Base-by-base conservation (phyloP, 2,113 vertebrate species). In the Paracanthobrama guichenoti region DNA sequence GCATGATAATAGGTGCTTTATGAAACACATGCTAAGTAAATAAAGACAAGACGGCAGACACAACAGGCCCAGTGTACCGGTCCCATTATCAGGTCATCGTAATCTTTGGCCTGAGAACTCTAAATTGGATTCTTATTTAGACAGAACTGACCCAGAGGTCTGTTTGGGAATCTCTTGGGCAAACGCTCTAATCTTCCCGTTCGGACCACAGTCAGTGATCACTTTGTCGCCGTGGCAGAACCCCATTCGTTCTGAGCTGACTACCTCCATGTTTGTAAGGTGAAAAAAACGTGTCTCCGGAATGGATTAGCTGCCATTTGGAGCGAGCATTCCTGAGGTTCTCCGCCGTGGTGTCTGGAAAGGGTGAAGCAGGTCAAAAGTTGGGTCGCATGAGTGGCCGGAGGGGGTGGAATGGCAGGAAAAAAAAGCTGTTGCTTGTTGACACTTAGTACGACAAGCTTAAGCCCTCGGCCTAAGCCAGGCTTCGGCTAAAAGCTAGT, bases 331-430 rank as follows among this genome's bases (percentile, higher is more conserved):
- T 87, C 82, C 86, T 84, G 77, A 60, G 75, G 74, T 77, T 73
- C 75, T 81, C 86, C 76, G 82, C 82, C 82, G 8, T 86, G 81
- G 76, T 79, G 75, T 79, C 71, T 83, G 57, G 50, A 55, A 72
- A 53, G 59, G 82, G 82, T 81, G 59, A 42, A 73, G 76, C 59
- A 84, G 69, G 86, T 84, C 86, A 87, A 73, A 79, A 67, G 85
- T 86, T 82, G 74, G 85, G 85, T 86, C 74, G 55, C 62, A 76
- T 83, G 85, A 86, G 81, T 86, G 66, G 62, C 75, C 62, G 64
- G 62, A 39, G 83, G 74, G 60, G 62, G 83, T 79, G 62, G 44
- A 67, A 44, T 28, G 64, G 75, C 55, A 75, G 69, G 83, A 48
- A 84, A 84, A 67, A 67, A 79, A 84, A 64, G 79, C 64, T 67